Base-by-base conservation (phyloP, 2,797 vertebrate genomes). In the Mormyrus proboscirostris region DNA sequence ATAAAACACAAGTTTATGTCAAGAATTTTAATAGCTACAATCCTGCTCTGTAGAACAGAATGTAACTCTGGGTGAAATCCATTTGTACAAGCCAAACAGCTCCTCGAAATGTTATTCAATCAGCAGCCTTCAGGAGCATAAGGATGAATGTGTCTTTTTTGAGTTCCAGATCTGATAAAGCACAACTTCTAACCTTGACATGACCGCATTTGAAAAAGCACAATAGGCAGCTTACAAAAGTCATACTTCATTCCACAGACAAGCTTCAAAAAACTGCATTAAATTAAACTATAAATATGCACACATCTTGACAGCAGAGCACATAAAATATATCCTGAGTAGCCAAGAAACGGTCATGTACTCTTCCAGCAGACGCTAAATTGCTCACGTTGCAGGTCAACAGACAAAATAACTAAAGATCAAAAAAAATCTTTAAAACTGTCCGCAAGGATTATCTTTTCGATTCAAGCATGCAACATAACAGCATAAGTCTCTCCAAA, bases 91-190 rank as follows among this genome's bases (percentile, higher is more conserved):
- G 41, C 41, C 76, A 79, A 79, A 79, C 38, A 41, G 38, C 76
- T 79, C 76, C 76, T 19, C 19, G 33, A 79, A 79, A 79, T 47
- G 19, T 79, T 79, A 41, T 79, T 79, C 76, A 19, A 47, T 79
- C 41, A 47, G 44, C 76, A 79, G 14, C 16, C 76, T 79, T 79
- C 76, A 79, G 76, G 19, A 47, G 76, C 19, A n/a, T 79, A 14
- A 79, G 76, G 41, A 79, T 79, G 76, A 79, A 79, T 79, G 76
- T 14, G 38, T 79, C 76, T 79, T 79, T n/a, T 47, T n/a, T n/a
- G 76, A 79, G 76, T 47, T 79, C 76, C 41, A 79, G 76, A 79
- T 79, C 76, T 47, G 76, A 79, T 79, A 47, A 79, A 79, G 69
- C 29, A 79, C 41, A 9, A 79, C 29, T 73, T 38, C 65, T 73